These are phyloP conservation scores for Amazona guildingii DNA, from an alignment of 2,113 vertebrate species.

Conservation along the genomic window DNA sequence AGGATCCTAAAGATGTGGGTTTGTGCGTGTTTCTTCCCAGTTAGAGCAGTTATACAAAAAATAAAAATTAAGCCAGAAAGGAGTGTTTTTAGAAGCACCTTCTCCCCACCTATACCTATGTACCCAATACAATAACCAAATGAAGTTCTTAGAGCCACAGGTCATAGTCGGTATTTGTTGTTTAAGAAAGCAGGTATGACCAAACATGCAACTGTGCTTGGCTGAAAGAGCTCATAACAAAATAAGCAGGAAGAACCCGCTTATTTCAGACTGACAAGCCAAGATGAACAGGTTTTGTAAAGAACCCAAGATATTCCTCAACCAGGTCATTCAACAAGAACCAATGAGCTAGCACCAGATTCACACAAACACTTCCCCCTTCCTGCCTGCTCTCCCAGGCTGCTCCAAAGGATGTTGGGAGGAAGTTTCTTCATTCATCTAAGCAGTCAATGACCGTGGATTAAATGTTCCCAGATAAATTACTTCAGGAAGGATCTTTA, in stretches of 20 bases:
- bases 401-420: background rate
- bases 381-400: background rate
- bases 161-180: accelerated
- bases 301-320: background rate
- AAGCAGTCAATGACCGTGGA: background rate
- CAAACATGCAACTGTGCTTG: accelerated
- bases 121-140: background rate
- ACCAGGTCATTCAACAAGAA: background rate
- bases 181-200: background rate
- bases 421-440: background rate
- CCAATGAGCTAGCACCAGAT: background rate
- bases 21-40: background rate
- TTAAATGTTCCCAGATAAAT: background rate
- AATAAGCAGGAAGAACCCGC: background rate
- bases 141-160: background rate
- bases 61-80: accelerated
- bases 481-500: background rate
- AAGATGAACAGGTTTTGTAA: background rate
- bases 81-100: accelerated
- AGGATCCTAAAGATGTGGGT: background rate
- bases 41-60: background rate
- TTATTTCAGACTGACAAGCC: accelerated
- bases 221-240: accelerated
- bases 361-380: background rate
- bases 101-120: accelerated